phyloP scores from a whole-genome alignment of 2,113 vertebrate genomes.

The Heterocephalus glaber region DNA sequence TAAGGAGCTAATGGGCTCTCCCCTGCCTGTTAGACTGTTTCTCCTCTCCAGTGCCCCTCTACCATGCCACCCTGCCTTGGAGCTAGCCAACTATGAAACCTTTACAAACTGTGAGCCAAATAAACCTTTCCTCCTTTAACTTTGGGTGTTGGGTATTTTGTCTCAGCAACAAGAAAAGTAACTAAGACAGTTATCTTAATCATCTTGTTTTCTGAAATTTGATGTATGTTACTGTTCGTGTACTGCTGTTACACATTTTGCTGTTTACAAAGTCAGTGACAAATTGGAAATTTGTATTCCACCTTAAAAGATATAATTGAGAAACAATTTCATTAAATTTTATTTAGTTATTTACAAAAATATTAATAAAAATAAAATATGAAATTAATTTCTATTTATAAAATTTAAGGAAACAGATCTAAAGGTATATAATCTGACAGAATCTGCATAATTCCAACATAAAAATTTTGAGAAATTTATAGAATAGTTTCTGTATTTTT shows the following conservation, averaged over 20 bases:
- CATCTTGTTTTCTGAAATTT: not conserved
- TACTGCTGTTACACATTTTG: not conserved
- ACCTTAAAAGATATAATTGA: not conserved
- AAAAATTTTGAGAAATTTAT: not conserved
- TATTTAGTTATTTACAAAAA: not conserved
- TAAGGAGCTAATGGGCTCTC: not conserved
- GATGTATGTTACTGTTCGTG: too few relatives aligned
- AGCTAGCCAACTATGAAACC: too few relatives aligned
- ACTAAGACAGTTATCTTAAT: not conserved
- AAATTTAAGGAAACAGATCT: not conserved
- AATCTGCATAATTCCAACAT: not conserved
- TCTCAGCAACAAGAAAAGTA: too few relatives aligned
- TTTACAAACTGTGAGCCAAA: too few relatives aligned
- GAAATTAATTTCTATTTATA: not conserved
- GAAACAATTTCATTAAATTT: not conserved
- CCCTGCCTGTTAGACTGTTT: not conserved
- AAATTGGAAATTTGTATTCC: not conserved
- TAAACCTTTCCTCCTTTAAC: too few relatives aligned
- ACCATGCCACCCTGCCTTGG: not conserved
- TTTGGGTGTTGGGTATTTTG: too few relatives aligned
- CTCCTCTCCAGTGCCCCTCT: not conserved
- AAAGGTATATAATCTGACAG: not conserved
- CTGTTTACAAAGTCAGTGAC: not conserved
- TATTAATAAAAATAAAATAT: too few relatives aligned
- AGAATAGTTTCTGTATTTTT: not conserved